phyloP scores from a whole-genome alignment of 2,888 invertebrate species.

The Hyposoter dolosus region DNA sequence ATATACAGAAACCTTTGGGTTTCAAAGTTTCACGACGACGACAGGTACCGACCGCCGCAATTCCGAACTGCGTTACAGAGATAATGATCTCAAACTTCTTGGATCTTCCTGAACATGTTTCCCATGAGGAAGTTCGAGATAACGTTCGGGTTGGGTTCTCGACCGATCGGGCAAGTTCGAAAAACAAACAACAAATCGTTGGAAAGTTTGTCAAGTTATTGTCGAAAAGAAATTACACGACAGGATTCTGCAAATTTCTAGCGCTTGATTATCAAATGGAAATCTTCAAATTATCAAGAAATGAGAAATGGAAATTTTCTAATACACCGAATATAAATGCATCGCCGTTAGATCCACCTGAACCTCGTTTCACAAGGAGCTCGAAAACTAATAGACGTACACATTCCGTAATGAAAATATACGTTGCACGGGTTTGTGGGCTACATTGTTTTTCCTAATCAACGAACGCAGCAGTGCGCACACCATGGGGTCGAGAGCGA shows the following conservation, averaged over 20 bases:
- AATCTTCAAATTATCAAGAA: background rate
- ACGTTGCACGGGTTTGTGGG: background rate
- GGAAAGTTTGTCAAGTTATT: background rate
- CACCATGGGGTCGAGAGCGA: background rate
- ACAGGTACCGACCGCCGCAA: background rate
- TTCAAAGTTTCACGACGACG: background rate
- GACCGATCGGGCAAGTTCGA: background rate
- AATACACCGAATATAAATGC: background rate
- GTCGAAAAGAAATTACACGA: background rate
- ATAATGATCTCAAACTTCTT: background rate
- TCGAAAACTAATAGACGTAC: constrained; percentile 7
- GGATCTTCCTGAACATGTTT: background rate
- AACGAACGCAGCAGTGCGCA: background rate
- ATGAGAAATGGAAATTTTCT: background rate
- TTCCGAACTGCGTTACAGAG: background rate
- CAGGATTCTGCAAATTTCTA: too few species aligned
- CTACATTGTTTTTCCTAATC: constrained; percentile 11
- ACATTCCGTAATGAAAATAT: constrained; percentile 29
- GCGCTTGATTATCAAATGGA: too few species aligned
- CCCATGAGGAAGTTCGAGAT: background rate
- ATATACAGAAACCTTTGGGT: background rate
- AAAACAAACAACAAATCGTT: background rate
- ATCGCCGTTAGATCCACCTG: background rate
- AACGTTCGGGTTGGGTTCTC: background rate
- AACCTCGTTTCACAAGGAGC: constrained; percentile 6